Conservation (phyloP, 1,140 invertebrate species). For the Stegodyphus mimosarum region DNA sequence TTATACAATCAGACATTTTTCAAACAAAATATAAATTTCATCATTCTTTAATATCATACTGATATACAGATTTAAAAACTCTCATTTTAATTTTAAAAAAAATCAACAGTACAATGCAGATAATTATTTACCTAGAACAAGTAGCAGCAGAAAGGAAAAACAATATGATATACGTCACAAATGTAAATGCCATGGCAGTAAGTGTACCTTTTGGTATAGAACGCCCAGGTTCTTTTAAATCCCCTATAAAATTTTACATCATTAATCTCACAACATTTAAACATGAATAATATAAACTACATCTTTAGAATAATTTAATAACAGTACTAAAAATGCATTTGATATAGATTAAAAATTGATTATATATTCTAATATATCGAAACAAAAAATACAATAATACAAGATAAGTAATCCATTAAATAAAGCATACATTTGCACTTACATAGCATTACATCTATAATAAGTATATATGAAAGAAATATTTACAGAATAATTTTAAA, state of each 20-base stretch:
- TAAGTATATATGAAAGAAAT: too few relatives aligned
- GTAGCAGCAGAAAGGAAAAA: constrained; percentile 88
- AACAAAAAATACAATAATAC: too few relatives aligned
- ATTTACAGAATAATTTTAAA: too few relatives aligned
- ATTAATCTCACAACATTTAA: neutral
- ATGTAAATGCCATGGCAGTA: constrained; percentile 90
- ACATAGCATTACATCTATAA: too few relatives aligned
- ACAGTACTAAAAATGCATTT: too few relatives aligned
- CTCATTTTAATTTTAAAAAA: neutral
- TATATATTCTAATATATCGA: too few relatives aligned
- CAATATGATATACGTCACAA: constrained; percentile 87
- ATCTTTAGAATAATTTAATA: too few relatives aligned
- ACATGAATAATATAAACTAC: neutral
- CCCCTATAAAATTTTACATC: constrained; percentile 74
- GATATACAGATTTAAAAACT: neutral
- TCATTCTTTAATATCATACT: neutral
- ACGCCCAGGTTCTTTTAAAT: constrained; percentile 90
- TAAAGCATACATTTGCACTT: too few relatives aligned
- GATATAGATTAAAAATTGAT: too few relatives aligned
- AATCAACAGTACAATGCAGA: neutral
- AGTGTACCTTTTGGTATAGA: constrained; percentile 95
- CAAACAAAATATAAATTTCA: neutral
- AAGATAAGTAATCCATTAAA: too few relatives aligned
- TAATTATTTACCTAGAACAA: constrained; percentile 73
- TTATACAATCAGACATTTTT: neutral